Conservation (phyloP, 2,113 vertebrate genomes). For the Gasterosteus nipponicus region DNA sequence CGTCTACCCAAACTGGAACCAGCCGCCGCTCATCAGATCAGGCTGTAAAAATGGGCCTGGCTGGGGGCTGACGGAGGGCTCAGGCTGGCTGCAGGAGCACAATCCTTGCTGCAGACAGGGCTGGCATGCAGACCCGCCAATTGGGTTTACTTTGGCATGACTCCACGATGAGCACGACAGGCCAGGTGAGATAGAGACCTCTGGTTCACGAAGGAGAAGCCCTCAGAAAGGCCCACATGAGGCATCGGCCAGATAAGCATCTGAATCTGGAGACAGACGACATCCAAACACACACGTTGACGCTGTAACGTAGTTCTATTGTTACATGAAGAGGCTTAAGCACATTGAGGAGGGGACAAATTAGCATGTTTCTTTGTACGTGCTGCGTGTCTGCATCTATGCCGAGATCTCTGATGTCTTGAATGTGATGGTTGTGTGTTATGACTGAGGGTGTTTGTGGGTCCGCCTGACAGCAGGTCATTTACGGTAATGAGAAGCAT, state of each 20-base stretch:
- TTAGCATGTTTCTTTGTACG: conserved; percentile 23
- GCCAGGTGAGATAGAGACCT: conserved; percentile 46
- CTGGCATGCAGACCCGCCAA: conserved; percentile 19
- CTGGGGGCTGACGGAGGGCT: conserved; percentile 46
- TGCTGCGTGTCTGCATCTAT: conserved; percentile 32
- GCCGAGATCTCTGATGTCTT: conserved; percentile 32
- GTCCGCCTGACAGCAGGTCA: background rate
- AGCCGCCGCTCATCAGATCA: conserved; percentile 57
- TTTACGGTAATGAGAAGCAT: background rate
- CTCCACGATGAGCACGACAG: conserved; percentile 7
- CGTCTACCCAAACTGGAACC: conserved; percentile 77
- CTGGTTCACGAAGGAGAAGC: conserved; percentile 48
- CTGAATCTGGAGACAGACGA: conserved; percentile 70
- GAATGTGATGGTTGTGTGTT: conserved; percentile 20
- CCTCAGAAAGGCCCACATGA: conserved; percentile 26
- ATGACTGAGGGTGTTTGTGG: background rate
- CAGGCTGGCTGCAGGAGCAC: conserved; percentile 24
- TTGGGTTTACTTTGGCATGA: conserved; percentile 17
- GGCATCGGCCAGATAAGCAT: conserved; percentile 63
- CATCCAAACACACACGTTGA: conserved; percentile 52
- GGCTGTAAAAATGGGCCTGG: conserved; percentile 62
- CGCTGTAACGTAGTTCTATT: conserved; percentile 41
- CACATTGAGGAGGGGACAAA: conserved; percentile 30
- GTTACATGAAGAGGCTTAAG: conserved; percentile 25
- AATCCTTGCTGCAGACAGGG: conserved; percentile 22